A percentile compares a stretch with the other conserved stretches of the same genome.
Conservation (phyloP, 2,113 vertebrate species). For the Nesoenas mayeri region DNA sequence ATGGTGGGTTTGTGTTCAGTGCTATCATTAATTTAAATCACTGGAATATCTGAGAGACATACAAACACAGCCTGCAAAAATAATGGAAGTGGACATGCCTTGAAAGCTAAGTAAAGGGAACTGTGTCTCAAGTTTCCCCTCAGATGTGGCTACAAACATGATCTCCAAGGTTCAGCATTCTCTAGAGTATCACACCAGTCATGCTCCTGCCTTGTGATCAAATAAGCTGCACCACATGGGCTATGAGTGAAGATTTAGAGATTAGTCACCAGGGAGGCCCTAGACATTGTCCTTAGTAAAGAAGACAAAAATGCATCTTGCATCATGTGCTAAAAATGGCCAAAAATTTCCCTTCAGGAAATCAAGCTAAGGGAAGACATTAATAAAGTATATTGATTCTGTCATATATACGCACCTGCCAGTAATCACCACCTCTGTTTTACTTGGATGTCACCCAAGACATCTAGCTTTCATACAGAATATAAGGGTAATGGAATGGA, state of each 20-base stretch:
- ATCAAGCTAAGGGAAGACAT: background rate
- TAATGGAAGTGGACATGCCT: background rate
- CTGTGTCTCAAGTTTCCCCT: background rate
- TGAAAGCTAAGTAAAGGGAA: background rate
- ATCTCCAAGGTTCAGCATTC: background rate
- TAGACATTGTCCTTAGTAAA: background rate
- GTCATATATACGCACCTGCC: background rate
- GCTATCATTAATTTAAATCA: background rate
- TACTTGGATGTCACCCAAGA: background rate
- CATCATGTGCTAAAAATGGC: conserved; percentile 1
- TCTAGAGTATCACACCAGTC: background rate
- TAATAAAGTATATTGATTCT: background rate
- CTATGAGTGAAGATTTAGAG: background rate
- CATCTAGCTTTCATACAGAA: background rate
- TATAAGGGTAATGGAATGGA: background rate
- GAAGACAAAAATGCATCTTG: background rate
- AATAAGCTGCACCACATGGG: background rate
- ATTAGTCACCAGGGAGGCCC: background rate
- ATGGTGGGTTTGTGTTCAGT: background rate
- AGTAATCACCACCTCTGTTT: conserved; percentile 1
- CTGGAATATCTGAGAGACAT: background rate
- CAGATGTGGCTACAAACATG: background rate
- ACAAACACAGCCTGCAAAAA: background rate
- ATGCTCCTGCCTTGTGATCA: background rate
- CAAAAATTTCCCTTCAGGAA: conserved; percentile 1